Percentiles rank a stretch among this genome's conserved stretches.
Conservation (phyloP, 2,113 vertebrate species). For the Gnathonemus longibarbis region DNA sequence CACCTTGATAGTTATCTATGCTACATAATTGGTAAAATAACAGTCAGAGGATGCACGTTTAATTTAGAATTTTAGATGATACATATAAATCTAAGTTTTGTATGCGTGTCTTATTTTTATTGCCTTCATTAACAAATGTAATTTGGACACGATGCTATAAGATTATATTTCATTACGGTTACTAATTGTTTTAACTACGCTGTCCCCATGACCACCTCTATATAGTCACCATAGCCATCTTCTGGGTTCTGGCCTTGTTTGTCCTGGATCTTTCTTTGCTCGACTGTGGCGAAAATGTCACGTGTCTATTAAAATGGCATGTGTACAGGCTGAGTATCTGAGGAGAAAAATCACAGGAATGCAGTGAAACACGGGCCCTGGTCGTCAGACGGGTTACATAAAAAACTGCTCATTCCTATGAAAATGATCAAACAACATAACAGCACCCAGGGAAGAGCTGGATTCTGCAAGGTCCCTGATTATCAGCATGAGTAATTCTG, state of each 20-base stretch:
- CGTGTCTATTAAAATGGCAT: not conserved
- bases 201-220: not conserved
- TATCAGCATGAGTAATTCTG: not conserved
- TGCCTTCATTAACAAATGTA: not conserved
- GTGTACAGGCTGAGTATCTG: not conserved
- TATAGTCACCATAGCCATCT: not conserved
- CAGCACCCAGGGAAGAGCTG: not conserved
- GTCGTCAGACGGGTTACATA: not conserved
- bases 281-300: not conserved
- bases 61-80: not conserved
- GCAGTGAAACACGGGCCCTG: not conserved
- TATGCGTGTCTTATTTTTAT: not conserved
- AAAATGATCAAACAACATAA: not conserved
- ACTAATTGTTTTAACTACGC: not conserved
- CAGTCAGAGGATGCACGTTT: not conserved
- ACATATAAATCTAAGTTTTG: not conserved
- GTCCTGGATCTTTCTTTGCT: not conserved
- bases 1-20: not conserved
- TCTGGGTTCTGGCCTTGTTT: not conserved
- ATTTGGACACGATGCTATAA: not conserved
- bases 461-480: not conserved
- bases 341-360: not conserved
- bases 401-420: not conserved
- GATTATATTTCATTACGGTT: not conserved
- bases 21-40: not conserved